Percentiles rank a stretch among this genome's conserved stretches.
Evolutionary conservation across 2,797 vertebrate genomes (phyloP).

Genomic region (Microtus californicus): DNA sequence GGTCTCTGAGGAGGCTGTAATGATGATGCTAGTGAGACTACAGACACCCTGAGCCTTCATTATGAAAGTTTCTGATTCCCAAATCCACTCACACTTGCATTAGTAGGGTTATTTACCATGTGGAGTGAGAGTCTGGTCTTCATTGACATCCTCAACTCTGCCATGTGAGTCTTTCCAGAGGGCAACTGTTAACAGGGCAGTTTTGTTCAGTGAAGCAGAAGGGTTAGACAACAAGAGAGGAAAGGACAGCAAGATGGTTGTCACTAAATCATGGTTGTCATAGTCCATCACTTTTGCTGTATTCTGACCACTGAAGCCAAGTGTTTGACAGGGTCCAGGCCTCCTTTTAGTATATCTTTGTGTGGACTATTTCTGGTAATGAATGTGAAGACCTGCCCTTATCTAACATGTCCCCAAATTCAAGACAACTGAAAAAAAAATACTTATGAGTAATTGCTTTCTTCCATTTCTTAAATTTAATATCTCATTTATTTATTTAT

Average conservation of each 20-base stretch:
- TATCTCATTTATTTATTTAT: not conserved
- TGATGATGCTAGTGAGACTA: not conserved
- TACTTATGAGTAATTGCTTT: not conserved
- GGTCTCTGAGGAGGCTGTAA: not conserved
- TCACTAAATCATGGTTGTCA: not conserved
- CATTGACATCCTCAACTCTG: not conserved
- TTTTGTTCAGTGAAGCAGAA: not conserved
- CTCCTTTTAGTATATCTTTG: not conserved
- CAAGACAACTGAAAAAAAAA: not conserved
- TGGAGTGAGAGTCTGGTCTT: not conserved
- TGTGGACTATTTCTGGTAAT: constrained; percentile 29
- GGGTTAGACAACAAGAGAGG: not conserved
- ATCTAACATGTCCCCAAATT: not conserved
- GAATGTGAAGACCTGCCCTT: constrained; percentile 19
- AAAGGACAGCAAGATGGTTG: not conserved
- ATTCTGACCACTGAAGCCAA: not conserved
- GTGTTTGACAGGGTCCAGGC: not conserved
- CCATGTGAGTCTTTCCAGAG: not conserved
- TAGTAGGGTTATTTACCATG: not conserved
- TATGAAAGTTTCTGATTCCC: not conserved
- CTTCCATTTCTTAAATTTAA: not conserved
- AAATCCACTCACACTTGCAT: not conserved
- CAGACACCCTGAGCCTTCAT: not conserved
- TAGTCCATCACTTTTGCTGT: not conserved
- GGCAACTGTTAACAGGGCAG: not conserved